phyloP scores from a whole-genome alignment of 1,140 invertebrate species.

The Lithobius niger region DNA sequence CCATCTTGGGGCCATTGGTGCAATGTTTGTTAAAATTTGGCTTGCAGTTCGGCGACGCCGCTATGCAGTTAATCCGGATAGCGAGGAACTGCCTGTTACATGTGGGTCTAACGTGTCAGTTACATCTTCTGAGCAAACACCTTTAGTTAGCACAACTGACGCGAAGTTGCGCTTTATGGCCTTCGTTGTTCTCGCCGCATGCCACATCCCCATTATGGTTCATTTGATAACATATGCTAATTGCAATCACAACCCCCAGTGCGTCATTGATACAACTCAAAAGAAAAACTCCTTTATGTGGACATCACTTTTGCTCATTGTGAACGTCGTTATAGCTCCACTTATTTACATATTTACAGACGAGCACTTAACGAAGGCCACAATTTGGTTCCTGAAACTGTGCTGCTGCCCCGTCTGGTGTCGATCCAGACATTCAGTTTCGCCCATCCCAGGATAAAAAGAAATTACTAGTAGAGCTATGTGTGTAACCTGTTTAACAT shows the following conservation, averaged over 20 bases:
- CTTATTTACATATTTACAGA: constrained; percentile 11
- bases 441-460: neutral
- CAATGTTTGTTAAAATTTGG: constrained; percentile 15
- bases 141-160: neutral
- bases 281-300: constrained; percentile 16
- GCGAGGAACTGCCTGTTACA: constrained; percentile 17
- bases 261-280: constrained; percentile 7
- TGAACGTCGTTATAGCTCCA: constrained; percentile 16
- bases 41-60: constrained; percentile 3
- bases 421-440: neutral
- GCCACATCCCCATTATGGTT: constrained; percentile 14
- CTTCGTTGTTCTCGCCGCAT: constrained; percentile 12
- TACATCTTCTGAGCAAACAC: neutral
- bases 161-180: constrained; percentile 13
- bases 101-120: constrained; percentile 1
- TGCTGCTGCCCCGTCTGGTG: constrained; percentile 4
- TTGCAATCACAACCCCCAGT: constrained; percentile 5
- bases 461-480: no score
- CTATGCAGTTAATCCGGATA: constrained; percentile 2
- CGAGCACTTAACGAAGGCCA: constrained; percentile 4
- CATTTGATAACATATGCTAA: constrained; percentile 16
- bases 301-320: constrained; percentile 15
- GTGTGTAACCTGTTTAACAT: no score
- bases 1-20: constrained; percentile 12
- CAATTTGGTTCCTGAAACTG: constrained; percentile 1